Evolutionary conservation across 2,797 vertebrate species (phyloP), one percentile per base, ranked within the genome.

Genomic region (Echeneis naucrates): DNA sequence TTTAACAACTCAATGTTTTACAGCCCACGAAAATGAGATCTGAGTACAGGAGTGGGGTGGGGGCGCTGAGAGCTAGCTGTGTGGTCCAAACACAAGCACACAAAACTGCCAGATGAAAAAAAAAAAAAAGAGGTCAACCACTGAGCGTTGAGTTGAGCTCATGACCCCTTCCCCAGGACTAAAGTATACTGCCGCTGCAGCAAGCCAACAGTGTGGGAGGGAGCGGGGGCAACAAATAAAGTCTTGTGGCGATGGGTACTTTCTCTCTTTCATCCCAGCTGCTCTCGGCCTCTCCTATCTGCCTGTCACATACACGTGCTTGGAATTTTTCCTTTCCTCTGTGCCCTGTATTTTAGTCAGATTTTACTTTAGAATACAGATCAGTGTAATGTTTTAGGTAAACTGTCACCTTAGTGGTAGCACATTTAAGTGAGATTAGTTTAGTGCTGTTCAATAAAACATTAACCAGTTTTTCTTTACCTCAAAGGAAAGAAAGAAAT

Each of bases 1-100:
- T 92, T 91, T 93, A 93, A 94, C 92, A 94, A 92, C 91, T 94
- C 90, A 87, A 91, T 91, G 90, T 94, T 94, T 93, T 92, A 93
- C 90, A 80, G 91, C 80, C 76, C 74, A 80, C 65, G 80, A 91
- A 94, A 93, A 94, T 92, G 84, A 93, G 90, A 93, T 93, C 87
- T 67, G 89, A 92, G 91, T 84, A 81, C 82, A 72, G 74, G 81
- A 80, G 75, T 23, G 8, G 68, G 75, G 68, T 30, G 68, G 74
- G 50, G 72, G 56, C 8, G 23, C 68, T 7, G 59, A 44, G 58
- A 76, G 71, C 65, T 60, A 4, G 30, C 60, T 55, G 84, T 64
- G 72, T 61, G 74, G 66, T 64, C 72, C 8, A 27, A 52, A 79
- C 68, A 80, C 81, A 75, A 32, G 38, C 8, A 17, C 51, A 82